Conservation (phyloP, 2,888 invertebrate genomes). For the Taphrorychus bicolor region DNA sequence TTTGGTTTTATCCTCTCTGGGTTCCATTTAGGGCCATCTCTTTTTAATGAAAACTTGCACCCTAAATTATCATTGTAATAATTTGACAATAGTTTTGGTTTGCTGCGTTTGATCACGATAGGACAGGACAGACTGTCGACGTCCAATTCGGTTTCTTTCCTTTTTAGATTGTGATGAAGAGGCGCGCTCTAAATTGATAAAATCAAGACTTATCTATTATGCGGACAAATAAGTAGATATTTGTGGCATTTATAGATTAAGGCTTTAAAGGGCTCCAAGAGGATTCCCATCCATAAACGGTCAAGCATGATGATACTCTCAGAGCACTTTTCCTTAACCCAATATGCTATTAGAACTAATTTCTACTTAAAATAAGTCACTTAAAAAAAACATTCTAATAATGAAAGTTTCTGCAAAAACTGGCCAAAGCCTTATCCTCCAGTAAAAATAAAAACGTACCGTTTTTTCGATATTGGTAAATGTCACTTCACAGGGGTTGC, state of each 20-base stretch:
- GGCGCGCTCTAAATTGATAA: background rate
- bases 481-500: conserved; percentile 57
- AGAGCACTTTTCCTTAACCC: too few relatives aligned
- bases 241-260: too few relatives aligned
- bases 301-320: too few relatives aligned
- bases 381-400: too few relatives aligned
- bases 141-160: conserved; percentile 7
- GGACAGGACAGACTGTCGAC: conserved; percentile 1
- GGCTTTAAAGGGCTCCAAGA: too few relatives aligned
- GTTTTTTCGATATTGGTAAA: conserved; percentile 52
- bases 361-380: too few relatives aligned
- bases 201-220: too few relatives aligned
- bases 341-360: too few relatives aligned
- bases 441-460: conserved; percentile 55
- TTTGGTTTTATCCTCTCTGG: conserved; percentile 73
- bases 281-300: too few relatives aligned
- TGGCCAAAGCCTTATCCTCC: too few relatives aligned
- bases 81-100: conserved; percentile 25
- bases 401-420: too few relatives aligned
- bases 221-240: too few relatives aligned
- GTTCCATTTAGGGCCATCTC: conserved; percentile 76
- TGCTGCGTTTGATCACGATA: conserved; percentile 10
- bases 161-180: background rate
- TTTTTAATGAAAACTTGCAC: conserved; percentile 60
- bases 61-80: conserved; percentile 55